Base-by-base conservation (phyloP, 2,113 vertebrate species). In the Sander vitreus region DNA sequence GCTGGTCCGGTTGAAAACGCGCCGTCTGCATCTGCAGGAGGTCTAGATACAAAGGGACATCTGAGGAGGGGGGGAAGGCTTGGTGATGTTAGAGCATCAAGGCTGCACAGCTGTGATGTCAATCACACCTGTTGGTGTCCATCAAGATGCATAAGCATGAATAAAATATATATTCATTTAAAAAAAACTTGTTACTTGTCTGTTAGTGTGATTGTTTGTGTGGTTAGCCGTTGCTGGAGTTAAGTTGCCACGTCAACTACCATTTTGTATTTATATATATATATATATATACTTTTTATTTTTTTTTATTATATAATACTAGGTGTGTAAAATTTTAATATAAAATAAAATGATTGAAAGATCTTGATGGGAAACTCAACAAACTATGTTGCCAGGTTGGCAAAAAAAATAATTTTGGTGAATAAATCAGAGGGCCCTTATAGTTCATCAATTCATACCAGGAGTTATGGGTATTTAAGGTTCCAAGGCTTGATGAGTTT, bases 11-110 rank as follows among this genome's bases (percentile, higher is more conserved):
- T 25, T 4, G 43, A 30, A 43, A 54, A 23, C 50, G 12, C 2
- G 47, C 23, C 11, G 67, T 45, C 69, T 59, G 70, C 21, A 70
- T 43, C 43, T 79, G 58, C 62, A 48, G 62, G 45, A 72, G 66
- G 73, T 45, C 33, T 59, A 16, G 30, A 30, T 47, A 36, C 33
- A 23, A 4, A 2, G 43, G 63, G 73, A 59, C 30, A 15, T 23
- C 14, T 67, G 36, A 57, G 21, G 6, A 10, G 72, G 25, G 14
- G 14, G 30, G 30, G 30, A 5, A 2, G 63, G 8, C 39, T 54
- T 0, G 33, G 3, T 57, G 4, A 36, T 10, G 36, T 18, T 59
- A 5, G 0, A 23, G 15, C 27, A 3, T 30, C 12, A 9, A 14
- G 36, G 72, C 47, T 25, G 51, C 3, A 3, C 8, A 33, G 55